Conservation (phyloP, 2,888 invertebrate genomes). For the Callyntrura guangdongensis region DNA sequence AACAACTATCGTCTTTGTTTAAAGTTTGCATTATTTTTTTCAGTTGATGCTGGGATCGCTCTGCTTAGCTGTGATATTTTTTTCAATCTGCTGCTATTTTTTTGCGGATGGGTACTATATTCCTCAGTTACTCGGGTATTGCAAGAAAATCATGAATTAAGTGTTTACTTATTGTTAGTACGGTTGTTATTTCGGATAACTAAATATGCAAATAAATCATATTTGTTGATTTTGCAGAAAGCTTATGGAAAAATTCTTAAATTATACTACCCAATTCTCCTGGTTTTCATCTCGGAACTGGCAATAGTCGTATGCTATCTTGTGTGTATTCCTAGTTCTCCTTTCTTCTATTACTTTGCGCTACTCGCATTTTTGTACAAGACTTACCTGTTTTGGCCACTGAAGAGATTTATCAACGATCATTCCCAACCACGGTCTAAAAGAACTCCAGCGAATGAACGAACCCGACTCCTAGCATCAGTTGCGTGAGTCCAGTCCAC, state of each 20-base stretch:
- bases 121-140: conserved; percentile 64
- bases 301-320: conserved; percentile 67
- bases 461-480: conserved; percentile 68
- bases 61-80: conserved; percentile 68
- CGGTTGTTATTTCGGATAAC: not conserved
- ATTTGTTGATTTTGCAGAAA: conserved; percentile 72
- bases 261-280: conserved; percentile 63
- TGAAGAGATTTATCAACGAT: conserved; percentile 76
- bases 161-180: too few species aligned
- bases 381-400: conserved; percentile 78
- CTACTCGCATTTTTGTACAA: conserved; percentile 67
- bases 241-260: conserved; percentile 70
- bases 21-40: not conserved
- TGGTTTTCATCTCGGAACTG: conserved; percentile 59
- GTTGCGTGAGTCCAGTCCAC: conserved; percentile 15
- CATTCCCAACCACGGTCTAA: conserved; percentile 55
- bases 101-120: conserved; percentile 67
- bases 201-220: too few species aligned
- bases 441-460: conserved; percentile 44
- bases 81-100: conserved; percentile 54
- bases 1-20: too few species aligned
- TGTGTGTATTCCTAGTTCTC: conserved; percentile 75
- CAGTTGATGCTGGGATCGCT: conserved; percentile 55
- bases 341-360: conserved; percentile 78
- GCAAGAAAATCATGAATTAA: not conserved